Base-by-base conservation (phyloP, 2,888 invertebrate species). In the Hirtodrosophila alboralis region DNA sequence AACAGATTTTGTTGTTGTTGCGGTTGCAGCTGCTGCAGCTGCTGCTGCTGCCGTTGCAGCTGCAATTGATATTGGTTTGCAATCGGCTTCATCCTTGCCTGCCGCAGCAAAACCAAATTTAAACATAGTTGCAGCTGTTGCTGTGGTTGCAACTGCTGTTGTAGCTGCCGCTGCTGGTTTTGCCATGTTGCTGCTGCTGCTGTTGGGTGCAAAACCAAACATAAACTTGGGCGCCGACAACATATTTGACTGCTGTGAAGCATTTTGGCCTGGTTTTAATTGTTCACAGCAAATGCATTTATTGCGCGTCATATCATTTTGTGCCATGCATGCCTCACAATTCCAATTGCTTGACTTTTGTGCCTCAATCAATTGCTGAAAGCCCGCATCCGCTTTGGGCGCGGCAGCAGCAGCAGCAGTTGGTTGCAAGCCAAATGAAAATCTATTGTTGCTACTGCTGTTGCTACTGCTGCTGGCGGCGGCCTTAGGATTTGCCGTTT, bases 251-350 rank as follows among this genome's bases (percentile, higher is more conserved):
- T 7, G 9, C 10, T 18, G 41, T 13, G 30, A 26, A 4, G 56
- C 66, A 16, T 67, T 64, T 1, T 77, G 62, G 47, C 91, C 91
- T 0, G 92, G 92, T 83, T 92, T 93, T 0, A 90, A 83, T 48
- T 92, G 91, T 65, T 92, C 92, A 84, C 94, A 94, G 73, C 93
- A 93, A 44, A 91, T 90, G 86, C 94, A 94, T 63, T 91, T 91
- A 4, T 65, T 78, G 14, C 89, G 90, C 12, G 89, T 89, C 3
- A 86, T 80, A 38, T 91, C 90, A 83, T 94, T 94, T 51, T 91
- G 90, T 0, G 94, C 91, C 91, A 93, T 92, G 84, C 94, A 94
- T 12, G 91, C 91, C 9, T 90, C 88, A 84, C 94, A 94, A 59
- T 92, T 92, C 94, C 94, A 94, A 51, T 91, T 90, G n/a, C 75